Base-by-base conservation (phyloP, 1,140 invertebrate species). In the Drosophila carrolli region DNA sequence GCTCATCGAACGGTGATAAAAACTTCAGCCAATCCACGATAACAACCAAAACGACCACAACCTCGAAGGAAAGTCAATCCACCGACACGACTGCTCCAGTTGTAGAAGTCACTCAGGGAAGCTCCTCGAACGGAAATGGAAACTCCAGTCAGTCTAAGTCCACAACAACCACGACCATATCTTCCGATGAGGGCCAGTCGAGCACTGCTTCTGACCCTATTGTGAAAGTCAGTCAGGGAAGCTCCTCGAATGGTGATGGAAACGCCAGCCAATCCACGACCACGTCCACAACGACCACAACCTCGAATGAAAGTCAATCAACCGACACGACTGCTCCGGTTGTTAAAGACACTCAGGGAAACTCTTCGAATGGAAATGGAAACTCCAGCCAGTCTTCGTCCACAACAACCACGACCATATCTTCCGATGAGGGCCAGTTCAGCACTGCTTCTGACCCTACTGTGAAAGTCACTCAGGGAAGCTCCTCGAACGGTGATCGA, bases 161-260 rank as follows among this genome's bases (percentile, higher is more conserved):
- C 0, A 46, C 56, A 14, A 68, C 65, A 9, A 56, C 67, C 2
- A 66, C 65, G 1, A 68, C 48, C 9, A 65, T 46, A 51, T 53
- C 68, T 5, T 50, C 66, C 2, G 35, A 41, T 5, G 43, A 68
- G 6, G 11, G 38, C 11, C 7, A 51, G n/a, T 51, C 48, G 0
- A 51, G 9, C 4, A 6, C 46, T 3, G 2, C 19, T 19, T 46
- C 55, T 1, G 19, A 46, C 5, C 67, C 67, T 2, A 29, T 51
- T 43, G 56, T 35, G 1, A 32, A 56, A 14, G 29, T 35, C 6
- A 48, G 13, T 5, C 5, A 44, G 5, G 40, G 27, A 10, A 44
- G 43, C n/a, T 16, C 1, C 41, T 29, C 27, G 4, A 7, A 44
- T 0, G 56, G 14, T 5, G n/a, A 7, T 37, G 56, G 56, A 29